Conservation (phyloP, 2,113 vertebrate genomes). For the Podocnemis expansa region DNA sequence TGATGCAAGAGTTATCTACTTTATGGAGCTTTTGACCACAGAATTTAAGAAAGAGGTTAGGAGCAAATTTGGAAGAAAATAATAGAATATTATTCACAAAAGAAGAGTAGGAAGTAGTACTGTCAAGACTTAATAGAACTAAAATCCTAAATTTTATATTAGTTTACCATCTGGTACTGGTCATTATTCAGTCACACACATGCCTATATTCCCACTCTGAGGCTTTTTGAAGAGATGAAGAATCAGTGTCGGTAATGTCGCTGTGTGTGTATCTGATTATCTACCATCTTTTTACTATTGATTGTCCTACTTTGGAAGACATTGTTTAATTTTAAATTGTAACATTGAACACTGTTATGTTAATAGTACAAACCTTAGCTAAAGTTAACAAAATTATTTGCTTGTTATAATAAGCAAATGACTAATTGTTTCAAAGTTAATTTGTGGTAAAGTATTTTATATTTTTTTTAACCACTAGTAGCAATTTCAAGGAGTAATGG, state of each 20-base stretch:
- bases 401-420: neutral
- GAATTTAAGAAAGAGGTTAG: too few species aligned
- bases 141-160: neutral
- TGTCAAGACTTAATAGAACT: too few species aligned
- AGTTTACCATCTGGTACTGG: neutral
- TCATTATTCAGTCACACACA: neutral
- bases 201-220: neutral
- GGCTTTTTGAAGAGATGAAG: neutral
- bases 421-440: neutral
- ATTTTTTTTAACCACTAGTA: neutral
- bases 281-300: neutral
- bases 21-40: neutral
- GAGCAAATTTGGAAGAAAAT: neutral
- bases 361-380: neutral
- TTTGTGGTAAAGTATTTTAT: neutral
- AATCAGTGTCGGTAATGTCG: neutral
- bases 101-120: too few species aligned
- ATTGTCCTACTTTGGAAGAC: neutral
- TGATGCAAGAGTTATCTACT: neutral
- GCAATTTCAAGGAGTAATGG: neutral
- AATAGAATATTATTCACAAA: neutral
- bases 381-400: neutral
- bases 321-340: neutral
- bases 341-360: neutral
- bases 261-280: neutral